A percentile compares a stretch with the other conserved stretches of the same genome.
Evolutionary conservation across 2,888 invertebrate species (phyloP).

Genomic region (Xylota segnis): DNA sequence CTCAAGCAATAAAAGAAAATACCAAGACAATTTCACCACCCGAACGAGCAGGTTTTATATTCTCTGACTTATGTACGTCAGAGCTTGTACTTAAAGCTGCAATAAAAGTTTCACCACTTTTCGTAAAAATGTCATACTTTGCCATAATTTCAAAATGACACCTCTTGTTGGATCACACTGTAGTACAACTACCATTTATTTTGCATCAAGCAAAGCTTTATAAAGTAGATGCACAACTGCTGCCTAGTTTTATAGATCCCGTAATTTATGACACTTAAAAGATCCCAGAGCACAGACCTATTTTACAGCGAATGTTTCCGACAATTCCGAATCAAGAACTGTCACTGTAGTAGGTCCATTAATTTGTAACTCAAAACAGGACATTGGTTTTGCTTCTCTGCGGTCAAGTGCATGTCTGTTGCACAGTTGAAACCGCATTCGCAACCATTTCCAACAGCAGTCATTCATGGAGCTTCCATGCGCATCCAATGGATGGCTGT

Average conservation of each 20-base stretch:
- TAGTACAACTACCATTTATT: too few relatives aligned
- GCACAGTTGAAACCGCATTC: constrained; percentile 57
- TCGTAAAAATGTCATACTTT: too few relatives aligned
- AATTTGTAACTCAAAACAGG: constrained; percentile 70
- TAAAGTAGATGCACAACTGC: not conserved
- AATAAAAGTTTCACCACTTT: too few relatives aligned
- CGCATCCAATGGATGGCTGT: constrained; percentile 34
- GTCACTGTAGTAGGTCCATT: constrained; percentile 61
- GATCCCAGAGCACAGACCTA: not conserved
- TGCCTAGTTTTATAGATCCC: not conserved
- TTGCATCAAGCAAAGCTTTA: too few relatives aligned
- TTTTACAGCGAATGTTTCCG: constrained; percentile 39
- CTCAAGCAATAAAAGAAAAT: too few relatives aligned
- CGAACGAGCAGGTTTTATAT: too few relatives aligned
- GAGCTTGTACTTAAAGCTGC: too few relatives aligned
- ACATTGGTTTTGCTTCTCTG: constrained; percentile 67
- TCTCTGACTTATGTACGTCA: too few relatives aligned
- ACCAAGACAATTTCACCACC: too few relatives aligned
- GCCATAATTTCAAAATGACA: too few relatives aligned
- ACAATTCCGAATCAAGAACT: constrained; percentile 60
- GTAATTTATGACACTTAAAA: constrained; percentile 18
- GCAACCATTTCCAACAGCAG: constrained; percentile 59
- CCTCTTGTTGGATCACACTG: too few relatives aligned
- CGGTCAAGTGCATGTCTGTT: constrained; percentile 69
- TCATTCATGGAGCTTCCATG: constrained; percentile 58